Base-by-base conservation (phyloP, 2,113 vertebrate species). In the Hylia prasina region DNA sequence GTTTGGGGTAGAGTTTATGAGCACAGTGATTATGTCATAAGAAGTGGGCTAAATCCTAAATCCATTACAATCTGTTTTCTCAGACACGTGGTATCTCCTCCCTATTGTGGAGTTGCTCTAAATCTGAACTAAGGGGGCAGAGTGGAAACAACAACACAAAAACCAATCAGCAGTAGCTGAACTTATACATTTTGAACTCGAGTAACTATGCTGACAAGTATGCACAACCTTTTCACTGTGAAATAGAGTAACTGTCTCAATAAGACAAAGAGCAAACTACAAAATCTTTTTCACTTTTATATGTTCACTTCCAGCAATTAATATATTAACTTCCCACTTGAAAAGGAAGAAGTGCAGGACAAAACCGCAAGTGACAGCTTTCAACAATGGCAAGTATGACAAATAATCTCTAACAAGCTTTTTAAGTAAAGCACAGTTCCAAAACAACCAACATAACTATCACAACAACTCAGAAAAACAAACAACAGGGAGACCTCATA, bases 11-110 rank as follows among this genome's bases (percentile, higher is more conserved):
- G 15, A 72, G 40, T 53, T 90, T 77, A 65, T n/a, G 22, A 82
- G 11, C 75, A 70, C 31, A 77, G 31, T 23, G 30, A 87, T 82
- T 87, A 89, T 16, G 28, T n/a, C 40, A 16, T 24, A 77, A 79
- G 42, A 84, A 88, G 45, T 12, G 19, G 30, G 31, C 50, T 83
- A 83, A 90, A 91, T 25, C 73, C 90, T 57, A 91, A 89, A 92
- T 37, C 40, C 65, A 76, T 22, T 56, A 87, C 61, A 72, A 64
- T 27, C 50, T 78, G 40, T 40, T 42, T 78, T 83, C 82, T 57
- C 47, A 90, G 51, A 83, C 58, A 80, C 0, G 0, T 45, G 13
- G 50, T 39, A 86, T 51, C 82, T 90, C 40, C 44, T 85, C 82
- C 57, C 40, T 77, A 4, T 13, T 22, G 35, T 14, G 8, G 30